Base-by-base conservation (phyloP, 2,888 invertebrate species). In the Acanthosepion esculentum region DNA sequence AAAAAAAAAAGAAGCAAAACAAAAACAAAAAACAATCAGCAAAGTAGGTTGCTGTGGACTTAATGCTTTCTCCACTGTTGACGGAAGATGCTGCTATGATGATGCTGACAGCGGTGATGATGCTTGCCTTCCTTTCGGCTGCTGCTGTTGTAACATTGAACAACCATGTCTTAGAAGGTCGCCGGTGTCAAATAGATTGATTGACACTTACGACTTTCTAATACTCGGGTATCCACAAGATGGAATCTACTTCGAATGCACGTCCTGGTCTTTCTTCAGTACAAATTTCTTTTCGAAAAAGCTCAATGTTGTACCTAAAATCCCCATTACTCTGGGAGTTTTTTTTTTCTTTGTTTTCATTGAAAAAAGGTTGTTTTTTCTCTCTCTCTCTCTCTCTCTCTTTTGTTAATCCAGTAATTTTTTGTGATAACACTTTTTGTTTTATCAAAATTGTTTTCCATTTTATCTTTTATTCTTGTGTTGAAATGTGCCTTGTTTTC, bases 171-270 rank as follows among this genome's bases (percentile, higher is more conserved):
- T 92, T 92, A 92, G 92, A 92, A 92, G 53, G 50, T 92, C 92
- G 92, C 92, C n/a, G 50, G 92, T 92, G 92, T 92, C 92, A 92
- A 48, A 50, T 53, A n/a, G 53, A 92, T 50, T 92, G 53, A 92
- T 92, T 92, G 92, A 92, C 92, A 92, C 92, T 92, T 92, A 92
- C 92, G 92, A 92, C 92, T 92, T 92, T 92, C 92, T 92, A 92
- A 92, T 92, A 92, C 53, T 92, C 50, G 92, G 92, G 50, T 92
- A 92, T 92, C 26, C 92, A 92, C 92, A 50, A 12, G 33, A 78
- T 7, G n/a, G n/a, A 33, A 78, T n/a, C 78, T n/a, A 33, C n/a
- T 78, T 78, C 78, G n/a, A 78, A 78, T 78, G n/a, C 78, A 78
- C 78, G 12, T 12, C 78, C 33, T 15, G 33, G 78, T 4, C 78